These are phyloP conservation scores for Onychostoma macrolepis DNA, from an alignment of 2,113 vertebrate genomes.

Conservation along the genomic window DNA sequence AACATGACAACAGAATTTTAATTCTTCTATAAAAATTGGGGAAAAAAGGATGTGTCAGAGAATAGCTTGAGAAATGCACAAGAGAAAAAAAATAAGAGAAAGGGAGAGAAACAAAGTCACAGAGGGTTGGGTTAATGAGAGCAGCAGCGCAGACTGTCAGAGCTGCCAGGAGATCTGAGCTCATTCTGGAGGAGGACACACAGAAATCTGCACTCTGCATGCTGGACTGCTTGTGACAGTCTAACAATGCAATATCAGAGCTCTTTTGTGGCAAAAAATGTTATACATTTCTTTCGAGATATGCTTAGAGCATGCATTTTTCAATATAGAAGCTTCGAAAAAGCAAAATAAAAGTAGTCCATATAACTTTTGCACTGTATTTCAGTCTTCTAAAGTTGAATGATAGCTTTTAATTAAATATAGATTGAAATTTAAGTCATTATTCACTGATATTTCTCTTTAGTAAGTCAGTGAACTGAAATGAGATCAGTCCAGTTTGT, in stretches of 20 bases:
- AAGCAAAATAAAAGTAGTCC: background rate
- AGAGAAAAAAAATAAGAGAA: background rate
- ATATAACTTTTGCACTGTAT: background rate
- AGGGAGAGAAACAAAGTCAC: background rate
- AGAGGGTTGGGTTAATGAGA: slow-evolving; percentile 22
- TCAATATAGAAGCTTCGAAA: background rate
- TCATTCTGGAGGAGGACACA: slow-evolving; percentile 35
- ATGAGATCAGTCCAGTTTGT: background rate
- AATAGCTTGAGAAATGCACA: slow-evolving; percentile 2
- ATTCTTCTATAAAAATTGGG: background rate
- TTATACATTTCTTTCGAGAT: background rate
- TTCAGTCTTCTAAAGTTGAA: background rate
- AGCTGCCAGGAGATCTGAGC: slow-evolving; percentile 46
- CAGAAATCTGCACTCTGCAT: background rate
- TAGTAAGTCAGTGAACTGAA: background rate
- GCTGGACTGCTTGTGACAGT: background rate
- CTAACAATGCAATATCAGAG: background rate
- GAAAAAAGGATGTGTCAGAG: background rate
- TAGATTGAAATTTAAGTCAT: background rate
- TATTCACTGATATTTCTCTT: background rate
- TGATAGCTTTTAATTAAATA: background rate
- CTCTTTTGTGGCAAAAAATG: background rate
- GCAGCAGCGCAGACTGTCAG: slow-evolving; percentile 15
- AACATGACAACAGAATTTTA: background rate
- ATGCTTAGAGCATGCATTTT: background rate